phyloP scores from a whole-genome alignment of 1,140 invertebrate genomes.

The Magallana ariakensis region DNA sequence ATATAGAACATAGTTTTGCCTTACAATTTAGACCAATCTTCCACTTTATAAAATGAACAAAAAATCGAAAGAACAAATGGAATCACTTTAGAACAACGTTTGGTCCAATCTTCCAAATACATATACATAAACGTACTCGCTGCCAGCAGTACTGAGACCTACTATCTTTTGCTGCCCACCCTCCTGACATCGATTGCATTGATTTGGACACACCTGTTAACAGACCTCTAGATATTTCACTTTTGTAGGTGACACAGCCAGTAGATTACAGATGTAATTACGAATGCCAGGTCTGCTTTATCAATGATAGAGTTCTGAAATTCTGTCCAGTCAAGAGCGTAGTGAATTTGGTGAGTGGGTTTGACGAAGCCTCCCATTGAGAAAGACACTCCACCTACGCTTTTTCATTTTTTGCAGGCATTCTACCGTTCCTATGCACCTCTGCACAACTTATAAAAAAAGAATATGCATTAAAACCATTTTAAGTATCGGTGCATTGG shows the following conservation, averaged over 20 bases:
- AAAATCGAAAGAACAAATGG: no score
- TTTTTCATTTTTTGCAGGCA: background rate
- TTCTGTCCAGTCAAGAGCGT: background rate
- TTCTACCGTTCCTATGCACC: background rate
- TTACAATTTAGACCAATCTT: no score
- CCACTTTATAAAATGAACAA: no score
- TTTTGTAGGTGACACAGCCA: background rate
- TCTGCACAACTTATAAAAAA: background rate
- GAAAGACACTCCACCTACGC: background rate
- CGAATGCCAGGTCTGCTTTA: background rate
- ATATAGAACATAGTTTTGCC: no score
- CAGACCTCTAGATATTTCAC: conserved; percentile 14
- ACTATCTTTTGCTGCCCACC: background rate
- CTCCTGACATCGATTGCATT: background rate
- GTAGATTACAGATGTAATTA: background rate
- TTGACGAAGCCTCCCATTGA: background rate
- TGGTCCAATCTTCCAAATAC: no score
- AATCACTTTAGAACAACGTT: no score
- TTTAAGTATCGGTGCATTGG: background rate
- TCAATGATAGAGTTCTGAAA: conserved; percentile 11
- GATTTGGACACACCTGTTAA: conserved; percentile 3
- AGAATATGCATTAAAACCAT: conserved; percentile 6
- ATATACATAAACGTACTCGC: no score
- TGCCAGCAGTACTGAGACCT: no score
- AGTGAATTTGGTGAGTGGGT: conserved; percentile 1